Conservation (phyloP, 2,113 vertebrate species). For the Limnothrissa miodon region DNA sequence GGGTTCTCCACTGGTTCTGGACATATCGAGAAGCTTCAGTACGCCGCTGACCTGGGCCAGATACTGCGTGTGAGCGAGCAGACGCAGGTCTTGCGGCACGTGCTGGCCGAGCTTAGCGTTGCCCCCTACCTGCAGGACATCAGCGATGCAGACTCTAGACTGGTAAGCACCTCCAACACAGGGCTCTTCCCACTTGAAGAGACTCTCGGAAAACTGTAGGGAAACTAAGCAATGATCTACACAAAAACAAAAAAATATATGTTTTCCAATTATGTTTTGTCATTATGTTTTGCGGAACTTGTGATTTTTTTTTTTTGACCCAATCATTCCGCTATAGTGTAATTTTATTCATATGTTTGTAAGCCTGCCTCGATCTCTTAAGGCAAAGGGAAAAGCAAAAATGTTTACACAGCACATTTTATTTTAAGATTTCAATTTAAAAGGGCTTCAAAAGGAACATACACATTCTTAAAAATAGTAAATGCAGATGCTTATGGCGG, state of each 20-base stretch:
- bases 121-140: conserved; percentile 74
- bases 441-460: background rate
- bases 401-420: background rate
- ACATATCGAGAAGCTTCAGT: conserved; percentile 72
- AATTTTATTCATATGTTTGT: conserved; percentile 12
- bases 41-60: conserved; percentile 61
- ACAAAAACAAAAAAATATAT: background rate
- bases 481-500: background rate
- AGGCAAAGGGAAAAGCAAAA: background rate
- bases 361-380: background rate
- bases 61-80: conserved; percentile 65
- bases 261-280: no score
- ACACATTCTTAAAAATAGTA: background rate
- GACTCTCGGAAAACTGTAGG: background rate
- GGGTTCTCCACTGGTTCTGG: conserved; percentile 53
- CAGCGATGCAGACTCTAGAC: conserved; percentile 59
- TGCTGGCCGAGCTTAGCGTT: conserved; percentile 71
- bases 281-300: background rate
- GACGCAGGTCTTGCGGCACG: conserved; percentile 70
- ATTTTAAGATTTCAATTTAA: background rate
- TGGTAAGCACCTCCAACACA: conserved; percentile 48
- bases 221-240: background rate
- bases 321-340: background rate
- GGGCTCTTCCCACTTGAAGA: background rate
- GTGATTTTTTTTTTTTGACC: background rate